Base-by-base conservation (phyloP, 1,140 invertebrate genomes). In the Magallana angulata region DNA sequence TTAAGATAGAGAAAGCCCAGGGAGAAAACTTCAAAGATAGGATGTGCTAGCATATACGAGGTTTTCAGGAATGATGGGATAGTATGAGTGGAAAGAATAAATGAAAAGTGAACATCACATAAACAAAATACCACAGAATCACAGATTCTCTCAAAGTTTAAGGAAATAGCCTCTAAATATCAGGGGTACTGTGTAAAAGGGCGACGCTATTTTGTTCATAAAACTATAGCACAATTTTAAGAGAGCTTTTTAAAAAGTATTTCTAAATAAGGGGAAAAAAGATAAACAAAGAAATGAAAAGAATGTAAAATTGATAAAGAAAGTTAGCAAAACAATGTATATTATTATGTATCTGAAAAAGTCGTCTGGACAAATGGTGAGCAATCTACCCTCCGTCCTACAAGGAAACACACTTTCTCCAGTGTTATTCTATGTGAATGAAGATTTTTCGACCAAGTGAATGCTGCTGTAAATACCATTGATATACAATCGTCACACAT, bases 1-100 rank as follows among this genome's bases (percentile, higher is more conserved):
- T 76, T 76, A 76, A 76, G 30, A 76, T 76, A 76, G 30, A 76
- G 68, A 76, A 76, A 76, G 68, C 68, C 24, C 68, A 76, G 36
- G 68, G 68, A 76, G 24, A 76, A 76, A 76, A 76, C 12, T 76
- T 30, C 36, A 48, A 76, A 76, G 68, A 9, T 76, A 48, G 68
- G 24, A 30, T 76, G 68, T 76, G 8, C 18, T 30, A 76, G 24
- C 24, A 24, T 30, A 76, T 7, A 76, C 24, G 60, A 62, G n/a
- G 24, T 24, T 11, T 12, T 30, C 24, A 30, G 68, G 68, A 76
- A 76, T 36, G 68, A 76, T 12, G 24, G 36, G 36, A 76, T 30
- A 30, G 24, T 76, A 36, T 30, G 36, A 76, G 24, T 62, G 24
- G 68, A 76, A 76, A 71, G 36, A 36, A 1, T 6, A n/a, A 64